Evolutionary conservation across 1,140 invertebrate genomes (phyloP), one percentile per base, ranked within the genome.

Genomic region (Pristionchus pacificus): DNA sequence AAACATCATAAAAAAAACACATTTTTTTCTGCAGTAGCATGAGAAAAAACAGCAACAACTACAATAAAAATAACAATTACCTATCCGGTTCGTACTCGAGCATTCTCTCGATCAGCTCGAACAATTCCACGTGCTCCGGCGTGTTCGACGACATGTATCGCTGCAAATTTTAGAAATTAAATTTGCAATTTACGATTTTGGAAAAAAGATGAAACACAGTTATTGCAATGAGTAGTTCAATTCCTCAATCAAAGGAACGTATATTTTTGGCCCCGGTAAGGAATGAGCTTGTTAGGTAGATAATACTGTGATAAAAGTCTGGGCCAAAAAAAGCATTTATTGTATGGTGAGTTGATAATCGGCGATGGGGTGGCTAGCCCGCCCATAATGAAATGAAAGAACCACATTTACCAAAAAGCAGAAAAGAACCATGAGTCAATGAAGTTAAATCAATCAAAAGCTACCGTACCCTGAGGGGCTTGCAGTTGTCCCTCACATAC

Each of bases 401-500:
- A n/a, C n/a, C n/a, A n/a, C n/a, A n/a, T n/a, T n/a, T n/a, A n/a
- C n/a, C n/a, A n/a, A n/a, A n/a, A n/a, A n/a, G n/a, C n/a, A n/a
- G n/a, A n/a, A n/a, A n/a, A n/a, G n/a, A n/a, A n/a, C n/a, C n/a
- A n/a, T n/a, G n/a, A n/a, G n/a, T n/a, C n/a, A 70, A 13, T 57
- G 24, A 28, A 0, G 24, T 2, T 15, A 24, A 2, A 28, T 1
- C n/a, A 65, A 67, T 32, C 28, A 72, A n/a, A 31, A 6, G 32
- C 15, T 32, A 28, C 89, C 89, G 90, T 87, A 95, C 92, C 85
- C 89, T 86, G 73, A 98, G 86, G 60, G 93, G 93, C 88, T 96
- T 97, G 87, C 95, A 98, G 85, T 97, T 96, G 83, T 98, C 93
- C 77, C 92, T 88, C n/a, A 97, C 93, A 83, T 96, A 97, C 87